Evolutionary conservation across 2,888 invertebrate genomes (phyloP).

Genomic region (Mimas tiliae): DNA sequence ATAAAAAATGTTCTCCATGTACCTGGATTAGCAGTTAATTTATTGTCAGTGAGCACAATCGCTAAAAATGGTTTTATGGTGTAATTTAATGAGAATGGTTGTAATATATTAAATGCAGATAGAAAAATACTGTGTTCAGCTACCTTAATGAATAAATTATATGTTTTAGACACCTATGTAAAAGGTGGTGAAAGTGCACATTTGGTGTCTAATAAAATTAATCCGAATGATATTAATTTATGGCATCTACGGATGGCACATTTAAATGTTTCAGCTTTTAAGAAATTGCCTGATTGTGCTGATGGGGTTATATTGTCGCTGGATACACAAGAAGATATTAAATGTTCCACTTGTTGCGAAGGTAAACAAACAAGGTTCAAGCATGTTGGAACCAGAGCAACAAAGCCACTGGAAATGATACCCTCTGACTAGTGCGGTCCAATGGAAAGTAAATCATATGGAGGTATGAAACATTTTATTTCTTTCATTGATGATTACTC

Average conservation of each 20-base stretch:
- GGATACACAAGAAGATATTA: slow-evolving; percentile 22
- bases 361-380: slow-evolving; percentile 37
- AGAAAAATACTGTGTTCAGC: slow-evolving; percentile 32
- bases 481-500: slow-evolving; percentile 33
- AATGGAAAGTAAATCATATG: slow-evolving; percentile 31
- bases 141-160: slow-evolving; percentile 32
- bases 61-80: slow-evolving; percentile 33
- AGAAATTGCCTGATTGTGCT: slow-evolving; percentile 31
- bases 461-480: slow-evolving; percentile 33
- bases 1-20: slow-evolving; percentile 43
- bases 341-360: slow-evolving; percentile 32
- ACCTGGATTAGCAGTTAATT: slow-evolving; percentile 29
- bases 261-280: slow-evolving; percentile 33
- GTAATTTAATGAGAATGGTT: slow-evolving; percentile 35
- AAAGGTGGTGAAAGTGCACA: slow-evolving; percentile 26
- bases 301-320: slow-evolving; percentile 32
- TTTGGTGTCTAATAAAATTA: slow-evolving; percentile 15
- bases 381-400: slow-evolving; percentile 33
- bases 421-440: slow-evolving; percentile 37
- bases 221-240: slow-evolving; percentile 26
- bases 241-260: slow-evolving; percentile 35
- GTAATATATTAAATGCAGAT: slow-evolving; percentile 27
- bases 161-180: slow-evolving; percentile 28
- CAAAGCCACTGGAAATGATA: slow-evolving; percentile 31
- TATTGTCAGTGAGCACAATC: slow-evolving; percentile 22